phyloP scores from a whole-genome alignment of 2,797 vertebrate species.

The Tragopan temminckii region DNA sequence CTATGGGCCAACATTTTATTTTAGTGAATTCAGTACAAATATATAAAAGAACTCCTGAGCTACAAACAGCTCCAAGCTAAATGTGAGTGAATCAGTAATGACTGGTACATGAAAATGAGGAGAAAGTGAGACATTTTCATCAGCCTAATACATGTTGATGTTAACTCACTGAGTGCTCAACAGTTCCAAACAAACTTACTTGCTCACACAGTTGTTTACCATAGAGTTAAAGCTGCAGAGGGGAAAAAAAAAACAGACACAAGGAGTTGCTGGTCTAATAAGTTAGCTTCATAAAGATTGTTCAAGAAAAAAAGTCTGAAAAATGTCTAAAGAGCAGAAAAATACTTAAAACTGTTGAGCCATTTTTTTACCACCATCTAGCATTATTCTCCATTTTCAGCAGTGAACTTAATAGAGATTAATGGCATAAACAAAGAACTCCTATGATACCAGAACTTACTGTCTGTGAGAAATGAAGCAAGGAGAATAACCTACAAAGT shows the following conservation, averaged over 20 bases:
- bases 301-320: neutral
- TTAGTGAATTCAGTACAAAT: neutral
- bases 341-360: neutral
- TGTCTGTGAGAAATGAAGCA: neutral
- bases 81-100: neutral
- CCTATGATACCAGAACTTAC: neutral
- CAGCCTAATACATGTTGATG: neutral
- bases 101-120: neutral
- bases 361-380: neutral
- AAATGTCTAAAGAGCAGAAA: neutral
- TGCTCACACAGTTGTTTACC: neutral
- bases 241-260: neutral
- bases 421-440: conserved; percentile 29
- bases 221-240: neutral
- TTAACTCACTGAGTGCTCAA: neutral
- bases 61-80: neutral
- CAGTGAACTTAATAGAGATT: conserved; percentile 8
- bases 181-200: neutral
- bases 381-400: neutral
- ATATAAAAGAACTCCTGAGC: neutral
- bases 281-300: neutral
- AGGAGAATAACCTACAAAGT: neutral
- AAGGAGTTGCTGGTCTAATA: neutral
- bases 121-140: neutral
- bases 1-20: neutral